Evolutionary conservation across 2,888 invertebrate species (phyloP), one percentile per base, ranked within the genome.

Genomic region (Auanema sp.): DNA sequence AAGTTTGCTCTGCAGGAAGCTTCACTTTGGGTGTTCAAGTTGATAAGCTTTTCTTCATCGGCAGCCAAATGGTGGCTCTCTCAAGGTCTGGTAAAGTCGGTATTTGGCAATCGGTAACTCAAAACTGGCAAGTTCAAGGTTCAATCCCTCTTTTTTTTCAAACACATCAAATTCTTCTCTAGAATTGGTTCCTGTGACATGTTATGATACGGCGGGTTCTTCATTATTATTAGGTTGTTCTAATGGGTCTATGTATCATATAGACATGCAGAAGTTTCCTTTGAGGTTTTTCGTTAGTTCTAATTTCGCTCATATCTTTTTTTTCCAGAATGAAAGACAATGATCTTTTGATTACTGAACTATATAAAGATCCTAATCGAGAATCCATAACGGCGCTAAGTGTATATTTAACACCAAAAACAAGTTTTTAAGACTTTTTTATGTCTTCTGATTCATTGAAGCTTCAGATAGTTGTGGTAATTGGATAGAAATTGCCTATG

Each of bases 401-500:
- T 40, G 96, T 97, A 1, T 98, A 97, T 85, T 88, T 97, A 40
- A 96, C 97, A n/a, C 96, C 96, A 14, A 97, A 97, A 88, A 96
- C 96, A 67, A 95, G 94, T 94, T 33, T 33, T 33, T 33, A 33
- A 33, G 33, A 33, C 33, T 16, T n/a, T n/a, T 49, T 23, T 58
- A 11, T 23, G 16, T 57, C 12, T 57, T 18, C 33, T 33, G 33
- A 49, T 41, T 24, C 16, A 23, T 12, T 11, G 44, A 24, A 51
- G 11, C 42, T 73, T 25, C 84, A 93, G 94, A 92, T 88, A 87
- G 94, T 64, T 93, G 93, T 86, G 96, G 96, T 51, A 97, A 97
- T 86, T 97, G 97, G 96, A 95, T 98, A 81, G 98, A 98, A 87
- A 97, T 98, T 79, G 98, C 97, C 0, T 98, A 98, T 85, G 98